Conservation (phyloP, 1,140 invertebrate species). For the Hirudo medicinalis region DNA sequence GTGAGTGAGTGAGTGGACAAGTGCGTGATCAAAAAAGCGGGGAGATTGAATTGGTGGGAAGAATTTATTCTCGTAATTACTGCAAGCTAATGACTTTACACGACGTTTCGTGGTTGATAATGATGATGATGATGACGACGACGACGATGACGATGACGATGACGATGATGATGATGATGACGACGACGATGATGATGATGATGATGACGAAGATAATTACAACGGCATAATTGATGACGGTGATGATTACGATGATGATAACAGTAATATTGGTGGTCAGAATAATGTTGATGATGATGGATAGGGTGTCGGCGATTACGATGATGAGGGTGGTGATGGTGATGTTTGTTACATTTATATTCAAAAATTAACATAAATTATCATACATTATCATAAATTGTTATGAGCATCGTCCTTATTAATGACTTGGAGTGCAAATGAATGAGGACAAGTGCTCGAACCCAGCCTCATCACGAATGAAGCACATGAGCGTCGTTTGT, state of each 20-base stretch:
- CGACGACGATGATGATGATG: background rate
- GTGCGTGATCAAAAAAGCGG: background rate
- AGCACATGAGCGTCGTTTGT: no score
- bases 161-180: background rate
- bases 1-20: background rate
- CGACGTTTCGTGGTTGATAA: background rate
- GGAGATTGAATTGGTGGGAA: no score
- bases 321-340: background rate
- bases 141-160: background rate
- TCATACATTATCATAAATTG: background rate
- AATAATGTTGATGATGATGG: background rate
- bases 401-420: background rate
- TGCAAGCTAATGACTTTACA: background rate
- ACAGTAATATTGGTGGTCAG: background rate
- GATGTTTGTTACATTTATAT: background rate
- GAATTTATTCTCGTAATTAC: no score
- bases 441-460: no score
- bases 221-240: background rate
- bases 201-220: background rate
- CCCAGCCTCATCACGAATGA: no score
- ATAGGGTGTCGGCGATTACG: no score
- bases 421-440: background rate
- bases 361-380: background rate
- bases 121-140: background rate
- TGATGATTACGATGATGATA: slow-evolving; percentile 2